phyloP scores from a whole-genome alignment of 1,140 invertebrate genomes.

The Nautilus pompilius region DNA sequence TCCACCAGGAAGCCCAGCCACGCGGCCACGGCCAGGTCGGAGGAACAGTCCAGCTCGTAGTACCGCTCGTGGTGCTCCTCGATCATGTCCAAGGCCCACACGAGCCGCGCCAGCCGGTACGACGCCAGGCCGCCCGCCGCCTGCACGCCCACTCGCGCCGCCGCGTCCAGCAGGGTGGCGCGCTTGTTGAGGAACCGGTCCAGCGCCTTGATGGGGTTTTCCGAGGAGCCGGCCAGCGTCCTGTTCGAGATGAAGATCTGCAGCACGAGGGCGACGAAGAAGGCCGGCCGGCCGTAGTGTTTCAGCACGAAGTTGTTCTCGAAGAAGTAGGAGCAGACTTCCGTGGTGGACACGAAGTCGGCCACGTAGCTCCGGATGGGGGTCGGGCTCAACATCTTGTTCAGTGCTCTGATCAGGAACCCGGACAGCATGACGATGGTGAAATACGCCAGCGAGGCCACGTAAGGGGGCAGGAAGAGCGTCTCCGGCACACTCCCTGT shows the following conservation, averaged over 20 bases:
- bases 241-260: conserved; percentile 38
- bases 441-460: conserved; percentile 39
- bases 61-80: conserved; percentile 40
- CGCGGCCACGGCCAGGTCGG: conserved; percentile 38
- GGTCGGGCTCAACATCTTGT: conserved; percentile 21
- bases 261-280: conserved; percentile 35
- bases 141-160: conserved; percentile 29
- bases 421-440: conserved; percentile 32
- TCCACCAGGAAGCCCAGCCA: conserved; percentile 35
- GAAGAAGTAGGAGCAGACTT: conserved; percentile 47
- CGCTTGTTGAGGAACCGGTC: conserved; percentile 19
- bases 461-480: conserved; percentile 34
- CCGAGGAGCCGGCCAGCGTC: conserved; percentile 37
- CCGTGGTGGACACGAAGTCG: conserved; percentile 41
- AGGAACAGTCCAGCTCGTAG: conserved; percentile 33
- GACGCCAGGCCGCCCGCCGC: conserved; percentile 38
- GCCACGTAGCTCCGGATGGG: conserved; percentile 16
- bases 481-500: conserved; percentile 18
- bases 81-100: conserved; percentile 45
- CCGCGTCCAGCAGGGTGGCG: conserved; percentile 18
- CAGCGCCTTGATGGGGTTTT: conserved; percentile 42
- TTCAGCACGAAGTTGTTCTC: conserved; percentile 49
- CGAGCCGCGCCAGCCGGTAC: conserved; percentile 36
- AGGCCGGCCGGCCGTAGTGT: conserved; percentile 36
- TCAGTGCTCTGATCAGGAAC: conserved; percentile 25